These are phyloP conservation scores for Brachirus orientalis DNA, from an alignment of 2,113 vertebrate species.

Conservation along the genomic window DNA sequence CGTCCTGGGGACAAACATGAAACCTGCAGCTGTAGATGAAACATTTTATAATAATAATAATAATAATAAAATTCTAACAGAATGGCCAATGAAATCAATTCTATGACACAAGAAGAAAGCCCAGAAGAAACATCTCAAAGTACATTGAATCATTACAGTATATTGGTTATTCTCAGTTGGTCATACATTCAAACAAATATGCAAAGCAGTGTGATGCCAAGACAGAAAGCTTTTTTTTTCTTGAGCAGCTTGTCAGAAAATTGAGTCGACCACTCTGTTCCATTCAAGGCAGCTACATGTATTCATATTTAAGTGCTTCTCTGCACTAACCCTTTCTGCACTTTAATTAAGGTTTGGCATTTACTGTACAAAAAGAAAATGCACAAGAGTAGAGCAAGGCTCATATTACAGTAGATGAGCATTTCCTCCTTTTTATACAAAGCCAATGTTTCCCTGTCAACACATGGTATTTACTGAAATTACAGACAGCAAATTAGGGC, in stretches of 20 bases:
- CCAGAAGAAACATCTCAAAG: too few relatives aligned
- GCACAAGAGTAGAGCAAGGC: constrained; percentile 47
- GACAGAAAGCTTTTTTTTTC: constrained; percentile 11
- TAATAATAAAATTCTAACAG: background rate
- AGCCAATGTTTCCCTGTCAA: constrained; percentile 54
- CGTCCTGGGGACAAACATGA: constrained; percentile 9
- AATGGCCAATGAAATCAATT: background rate
- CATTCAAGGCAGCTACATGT: constrained; percentile 41
- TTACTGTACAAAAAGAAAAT: constrained; percentile 50
- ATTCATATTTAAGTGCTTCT: constrained; percentile 59
- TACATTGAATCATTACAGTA: constrained; percentile 22
- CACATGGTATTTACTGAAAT: constrained; percentile 64
- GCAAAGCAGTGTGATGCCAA: too few relatives aligned
- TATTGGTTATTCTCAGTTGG: background rate
- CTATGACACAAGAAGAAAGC: constrained; percentile 18
- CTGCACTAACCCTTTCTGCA: constrained; percentile 42
- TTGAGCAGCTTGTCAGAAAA: constrained; percentile 54
- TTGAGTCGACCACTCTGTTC: constrained; percentile 59
- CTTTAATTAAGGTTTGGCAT: constrained; percentile 63
- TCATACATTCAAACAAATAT: constrained; percentile 43
- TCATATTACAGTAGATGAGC: constrained; percentile 33
- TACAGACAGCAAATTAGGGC: constrained; percentile 48
- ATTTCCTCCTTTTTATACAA: background rate
- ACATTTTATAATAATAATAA: background rate
- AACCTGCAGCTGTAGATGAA: constrained; percentile 6